Conservation (phyloP, 2,797 vertebrate genomes). For the Streptopelia turtur region DNA sequence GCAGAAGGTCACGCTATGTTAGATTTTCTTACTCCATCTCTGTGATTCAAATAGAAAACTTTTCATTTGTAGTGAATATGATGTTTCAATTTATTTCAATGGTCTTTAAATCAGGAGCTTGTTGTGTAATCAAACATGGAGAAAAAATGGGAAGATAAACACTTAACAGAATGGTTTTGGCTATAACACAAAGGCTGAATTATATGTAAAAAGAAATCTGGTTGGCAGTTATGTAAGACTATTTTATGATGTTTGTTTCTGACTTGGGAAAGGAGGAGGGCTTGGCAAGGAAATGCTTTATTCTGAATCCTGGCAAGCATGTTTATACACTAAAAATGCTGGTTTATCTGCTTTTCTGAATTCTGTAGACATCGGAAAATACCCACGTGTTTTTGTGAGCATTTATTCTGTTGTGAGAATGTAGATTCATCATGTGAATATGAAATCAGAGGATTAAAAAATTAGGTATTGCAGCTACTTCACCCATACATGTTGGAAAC, state of each 20-base stretch:
- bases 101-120: background rate
- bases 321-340: background rate
- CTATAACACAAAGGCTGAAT: background rate
- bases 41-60: background rate
- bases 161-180: background rate
- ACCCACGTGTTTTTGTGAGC: background rate
- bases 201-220: background rate
- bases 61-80: background rate
- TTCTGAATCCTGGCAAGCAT: background rate
- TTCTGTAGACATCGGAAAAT: background rate
- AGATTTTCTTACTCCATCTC: background rate
- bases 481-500: background rate
- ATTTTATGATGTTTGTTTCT: constrained; percentile 26
- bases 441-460: background rate
- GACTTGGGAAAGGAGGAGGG: background rate
- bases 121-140: background rate
- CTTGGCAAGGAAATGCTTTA: background rate
- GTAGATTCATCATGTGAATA: background rate
- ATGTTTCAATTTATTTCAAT: background rate
- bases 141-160: background rate
- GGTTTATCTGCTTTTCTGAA: background rate
- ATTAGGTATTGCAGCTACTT: background rate
- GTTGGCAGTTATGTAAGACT: background rate
- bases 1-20: background rate
- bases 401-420: background rate